Conservation (phyloP, 2,113 vertebrate genomes). For the Lepisosteus oculatus region DNA sequence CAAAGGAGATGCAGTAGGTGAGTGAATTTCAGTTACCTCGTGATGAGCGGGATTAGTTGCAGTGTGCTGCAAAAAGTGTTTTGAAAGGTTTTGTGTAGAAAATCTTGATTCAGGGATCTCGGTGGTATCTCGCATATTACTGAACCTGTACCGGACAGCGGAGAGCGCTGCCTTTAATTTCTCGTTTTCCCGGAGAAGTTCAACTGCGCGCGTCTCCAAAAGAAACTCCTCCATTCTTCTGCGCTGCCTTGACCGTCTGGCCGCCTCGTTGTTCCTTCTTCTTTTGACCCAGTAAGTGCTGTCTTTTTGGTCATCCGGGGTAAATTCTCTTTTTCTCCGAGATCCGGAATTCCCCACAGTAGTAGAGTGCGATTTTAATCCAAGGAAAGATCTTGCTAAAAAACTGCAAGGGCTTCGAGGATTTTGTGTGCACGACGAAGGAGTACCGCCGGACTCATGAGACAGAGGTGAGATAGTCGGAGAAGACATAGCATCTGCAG, state of each 20-base stretch:
- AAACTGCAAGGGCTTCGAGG: not conserved
- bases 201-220: slow-evolving; percentile 41
- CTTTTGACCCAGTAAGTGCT: slow-evolving; percentile 49
- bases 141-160: slow-evolving; percentile 21
- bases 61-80: not conserved
- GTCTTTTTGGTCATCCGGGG: slow-evolving; percentile 43
- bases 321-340: slow-evolving; percentile 44
- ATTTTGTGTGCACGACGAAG: too few relatives aligned
- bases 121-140: not conserved
- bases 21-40: not conserved
- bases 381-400: slow-evolving; percentile 24
- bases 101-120: not conserved
- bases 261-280: slow-evolving; percentile 54
- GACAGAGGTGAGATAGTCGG: too few relatives aligned
- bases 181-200: slow-evolving; percentile 49
- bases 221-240: slow-evolving; percentile 43
- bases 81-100: not conserved
- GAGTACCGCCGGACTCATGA: too few relatives aligned
- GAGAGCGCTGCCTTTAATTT: slow-evolving; percentile 44
- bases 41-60: not conserved
- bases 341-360: not conserved
- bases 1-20: not conserved
- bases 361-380: not conserved
- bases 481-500: too few relatives aligned
- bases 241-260: slow-evolving; percentile 51